These are phyloP conservation scores for Buteo buteo DNA, from an alignment of 2,113 vertebrate species.

Conservation along the genomic window DNA sequence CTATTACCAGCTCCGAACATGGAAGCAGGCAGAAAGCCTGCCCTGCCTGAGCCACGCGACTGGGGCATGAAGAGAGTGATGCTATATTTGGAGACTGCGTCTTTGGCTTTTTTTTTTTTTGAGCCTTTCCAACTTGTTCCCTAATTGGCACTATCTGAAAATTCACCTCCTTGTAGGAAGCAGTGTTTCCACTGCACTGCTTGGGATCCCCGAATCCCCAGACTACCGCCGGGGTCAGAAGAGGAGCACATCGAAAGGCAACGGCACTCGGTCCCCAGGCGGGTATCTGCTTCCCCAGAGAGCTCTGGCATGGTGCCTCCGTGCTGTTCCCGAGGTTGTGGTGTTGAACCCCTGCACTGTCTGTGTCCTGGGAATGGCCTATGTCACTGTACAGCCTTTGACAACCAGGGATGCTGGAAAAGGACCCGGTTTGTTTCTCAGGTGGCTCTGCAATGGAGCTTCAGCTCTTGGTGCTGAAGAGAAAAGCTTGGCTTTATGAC, in stretches of 20 bases:
- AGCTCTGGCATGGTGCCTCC: neutral
- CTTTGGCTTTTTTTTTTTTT: slow-evolving; percentile 10
- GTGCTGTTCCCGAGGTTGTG: neutral
- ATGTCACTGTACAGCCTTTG: neutral
- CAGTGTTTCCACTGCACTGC: neutral
- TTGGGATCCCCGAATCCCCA: neutral
- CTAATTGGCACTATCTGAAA: neutral
- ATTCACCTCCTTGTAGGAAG: neutral
- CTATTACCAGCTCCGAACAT: neutral
- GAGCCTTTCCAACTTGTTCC: neutral
- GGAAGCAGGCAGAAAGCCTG: neutral
- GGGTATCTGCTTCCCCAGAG: neutral
- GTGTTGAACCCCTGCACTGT: neutral
- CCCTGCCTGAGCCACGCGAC: neutral
- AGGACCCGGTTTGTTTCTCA: neutral
- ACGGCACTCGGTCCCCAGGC: neutral
- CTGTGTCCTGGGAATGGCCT: neutral
- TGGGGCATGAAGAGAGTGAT: neutral
- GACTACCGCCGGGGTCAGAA: neutral
- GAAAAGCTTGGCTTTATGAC: neutral
- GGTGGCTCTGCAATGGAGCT: neutral
- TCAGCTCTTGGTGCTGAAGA: neutral
- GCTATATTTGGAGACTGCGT: neutral
- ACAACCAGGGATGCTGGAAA: neutral
- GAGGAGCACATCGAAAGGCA: neutral